Evolutionary conservation across 1,140 invertebrate species (phyloP), one percentile per base, ranked within the genome.

Genomic region (Heterodera carotae): DNA sequence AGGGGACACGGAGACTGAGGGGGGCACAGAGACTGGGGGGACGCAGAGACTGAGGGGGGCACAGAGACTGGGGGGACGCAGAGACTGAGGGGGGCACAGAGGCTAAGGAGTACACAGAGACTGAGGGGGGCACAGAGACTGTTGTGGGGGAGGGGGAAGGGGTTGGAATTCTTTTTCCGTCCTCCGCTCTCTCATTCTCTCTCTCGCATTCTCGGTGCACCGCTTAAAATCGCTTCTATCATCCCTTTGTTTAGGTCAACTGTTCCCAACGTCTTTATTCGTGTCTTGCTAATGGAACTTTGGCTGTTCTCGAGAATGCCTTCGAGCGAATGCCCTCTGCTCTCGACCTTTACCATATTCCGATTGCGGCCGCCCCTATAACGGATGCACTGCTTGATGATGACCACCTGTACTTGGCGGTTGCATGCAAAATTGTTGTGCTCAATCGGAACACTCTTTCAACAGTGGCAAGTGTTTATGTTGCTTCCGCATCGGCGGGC

Each of bases 371-470:
- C 62, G 88, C 88, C 31, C 89, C 90, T 6, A 88, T 91, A 15
- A 89, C 89, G 2, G 82, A 82, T 89, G 34, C 85, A 83, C 67
- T 82, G 12, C 62, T 90, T 53, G 76, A 89, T 68, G 88, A 87
- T 64, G 87, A 89, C 62, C 83, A 88, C 60, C 74, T 90, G 33
- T 90, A 90, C 88, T 88, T 89, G 82, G 89, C 90, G 8, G 87
- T 88, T 77, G 90, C 89, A 7, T 90, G 90, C 81, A 89, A 88
- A 69, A 86, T 91, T 0, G 85, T 89, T 31, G 88, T 90, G 43
- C 84, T 90, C 53, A 89, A 90, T 86, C 86, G 88, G 76, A 90
- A 89, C 69, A 89, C 89, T 0, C 79, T 91, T 31, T 89, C 89
- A 73, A 83, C 87, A 1, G 83, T 89, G 69, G 89, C 88, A 69